Evolutionary conservation across 1,140 invertebrate genomes (phyloP), one percentile per base, ranked within the genome.

Genomic region (Trichomalopsis sarcophagae): DNA sequence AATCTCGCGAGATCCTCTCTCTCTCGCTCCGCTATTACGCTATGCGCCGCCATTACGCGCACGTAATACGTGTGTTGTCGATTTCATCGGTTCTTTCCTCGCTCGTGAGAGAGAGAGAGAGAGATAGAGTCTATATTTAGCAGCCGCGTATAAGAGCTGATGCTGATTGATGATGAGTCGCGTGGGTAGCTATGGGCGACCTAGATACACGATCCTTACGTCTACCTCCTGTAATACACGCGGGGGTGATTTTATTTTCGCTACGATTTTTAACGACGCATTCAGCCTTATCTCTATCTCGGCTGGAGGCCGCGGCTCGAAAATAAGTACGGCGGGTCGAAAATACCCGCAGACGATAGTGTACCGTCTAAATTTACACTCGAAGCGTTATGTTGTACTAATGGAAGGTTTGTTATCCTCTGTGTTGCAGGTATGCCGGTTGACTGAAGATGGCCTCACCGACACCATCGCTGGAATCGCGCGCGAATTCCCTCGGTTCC

Each of bases 381-480:
- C 27, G 1, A 1, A 27, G 27, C 2, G 2, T 27, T 27, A 27
- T 27, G 0, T 27, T 27, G 27, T 27, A 27, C 2, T 36, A 75
- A 75, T 75, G 33, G 44, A 44, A 36, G 3, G 30, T n/a, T 75
- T 17, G 21, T 81, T 4, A 69, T 10, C 55, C 82, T 17, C 5
- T 86, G 44, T 87, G 88, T 88, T 94, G 23, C 93, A 95, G 95
- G 95, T 93, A 95, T 95, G 95, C 94, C 94, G 94, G 94, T 94
- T 94, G 94, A 95, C 92, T 95, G 95, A 95, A 95, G 93, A 96
- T 96, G 95, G 95, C 96, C 93, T 97, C 96, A 91, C 96, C 96
- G 91, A 97, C 97, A 94, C 97, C 97, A 92, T 98, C 97, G 93
- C 94, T 97, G 94, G 97, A 98, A 95, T 97, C 97, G 94, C 96